Evolutionary conservation across 2,888 invertebrate species (phyloP).

Genomic region (Perdita meconis): DNA sequence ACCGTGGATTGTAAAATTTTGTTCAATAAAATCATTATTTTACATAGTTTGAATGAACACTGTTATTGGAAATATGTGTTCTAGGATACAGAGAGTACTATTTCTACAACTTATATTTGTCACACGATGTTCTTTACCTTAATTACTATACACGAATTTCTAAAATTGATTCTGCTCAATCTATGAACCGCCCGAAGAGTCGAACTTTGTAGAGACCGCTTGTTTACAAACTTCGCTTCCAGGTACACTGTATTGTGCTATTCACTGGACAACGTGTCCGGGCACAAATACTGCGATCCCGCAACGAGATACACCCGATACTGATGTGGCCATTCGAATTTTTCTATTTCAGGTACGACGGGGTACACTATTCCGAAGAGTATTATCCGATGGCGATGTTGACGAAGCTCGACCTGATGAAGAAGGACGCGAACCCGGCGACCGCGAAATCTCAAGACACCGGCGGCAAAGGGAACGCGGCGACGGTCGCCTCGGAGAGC

Average conservation of each 20-base stretch:
- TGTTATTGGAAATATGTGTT: conserved; percentile 25
- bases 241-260: conserved; percentile 59
- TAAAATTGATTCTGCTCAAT: background rate
- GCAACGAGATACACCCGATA: conserved; percentile 59
- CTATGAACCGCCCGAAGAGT: conserved; percentile 3
- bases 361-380: conserved; percentile 74
- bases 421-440: conserved; percentile 67
- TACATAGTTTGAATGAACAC: conserved; percentile 16
- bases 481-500: conserved; percentile 18
- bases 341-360: conserved; percentile 81
- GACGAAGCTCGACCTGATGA: conserved; percentile 77
- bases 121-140: background rate
- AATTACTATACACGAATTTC: background rate
- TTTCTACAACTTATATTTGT: background rate
- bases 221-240: conserved; percentile 47
- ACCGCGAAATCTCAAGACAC: conserved; percentile 35
- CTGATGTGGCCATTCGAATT: conserved; percentile 78
- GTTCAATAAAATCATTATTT: conserved; percentile 55
- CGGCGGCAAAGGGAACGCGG: conserved; percentile 23
- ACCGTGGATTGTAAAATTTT: conserved; percentile 43
- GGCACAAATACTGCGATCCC: conserved; percentile 55
- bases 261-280: conserved; percentile 55
- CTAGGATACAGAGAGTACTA: background rate
- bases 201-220: conserved; percentile 32
- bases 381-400: conserved; percentile 78